Conservation (phyloP, 1,140 invertebrate species). For the Agraylea sexmaculata region DNA sequence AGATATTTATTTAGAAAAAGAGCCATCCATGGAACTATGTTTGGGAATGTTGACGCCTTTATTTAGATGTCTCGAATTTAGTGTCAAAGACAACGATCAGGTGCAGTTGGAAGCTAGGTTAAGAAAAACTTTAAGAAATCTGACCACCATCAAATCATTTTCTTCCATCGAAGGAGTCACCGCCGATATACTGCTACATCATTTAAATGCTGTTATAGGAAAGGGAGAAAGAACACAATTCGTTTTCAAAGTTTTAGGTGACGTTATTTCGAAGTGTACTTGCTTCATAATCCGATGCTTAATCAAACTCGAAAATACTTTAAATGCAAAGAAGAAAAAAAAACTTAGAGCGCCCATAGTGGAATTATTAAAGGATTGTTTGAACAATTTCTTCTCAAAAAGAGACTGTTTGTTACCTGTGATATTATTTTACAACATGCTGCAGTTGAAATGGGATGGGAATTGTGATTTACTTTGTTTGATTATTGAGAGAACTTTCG, state of each 20-base stretch:
- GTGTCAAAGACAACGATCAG: conserved; percentile 54
- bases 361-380: conserved; percentile 39
- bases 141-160: conserved; percentile 50
- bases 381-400: conserved; percentile 47
- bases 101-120: conserved; percentile 52
- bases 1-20: conserved; percentile 55
- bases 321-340: conserved; percentile 26
- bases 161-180: conserved; percentile 43
- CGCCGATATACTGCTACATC: conserved; percentile 42
- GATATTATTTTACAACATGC: conserved; percentile 49
- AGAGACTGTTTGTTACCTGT: conserved; percentile 50
- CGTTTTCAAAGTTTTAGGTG: conserved; percentile 53
- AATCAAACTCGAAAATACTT: conserved; percentile 29
- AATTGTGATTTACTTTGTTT: conserved; percentile 43
- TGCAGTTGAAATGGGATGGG: conserved; percentile 50
- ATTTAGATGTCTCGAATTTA: conserved; percentile 51
- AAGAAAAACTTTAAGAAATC: conserved; percentile 46
- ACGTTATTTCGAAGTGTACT: conserved; percentile 51
- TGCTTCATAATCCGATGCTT: conserved; percentile 52
- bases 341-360: conserved; percentile 31
- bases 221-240: conserved; percentile 51
- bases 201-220: conserved; percentile 46
- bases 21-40: conserved; percentile 49
- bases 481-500: conserved; percentile 48
- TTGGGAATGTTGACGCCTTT: conserved; percentile 55